Percentiles rank a stretch among this genome's conserved stretches.
Evolutionary conservation across 2,888 invertebrate species (phyloP).

Genomic region (Sphaeridia pumilis): DNA sequence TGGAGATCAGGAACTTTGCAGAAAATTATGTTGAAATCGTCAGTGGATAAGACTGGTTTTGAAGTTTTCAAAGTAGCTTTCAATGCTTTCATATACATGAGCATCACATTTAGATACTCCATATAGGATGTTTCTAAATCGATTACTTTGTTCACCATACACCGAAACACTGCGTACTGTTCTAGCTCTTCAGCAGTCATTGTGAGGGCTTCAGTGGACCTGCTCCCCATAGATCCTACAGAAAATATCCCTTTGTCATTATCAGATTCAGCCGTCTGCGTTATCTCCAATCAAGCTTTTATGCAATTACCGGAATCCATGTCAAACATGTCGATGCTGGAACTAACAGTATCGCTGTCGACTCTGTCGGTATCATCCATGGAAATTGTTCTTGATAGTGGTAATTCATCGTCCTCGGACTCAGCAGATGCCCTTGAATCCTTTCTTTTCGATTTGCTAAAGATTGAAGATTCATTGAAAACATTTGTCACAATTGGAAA

Average conservation of each 20-base stretch:
- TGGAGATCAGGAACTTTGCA: conserved; percentile 83
- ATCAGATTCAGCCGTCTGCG: not conserved
- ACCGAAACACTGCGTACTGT: conserved; percentile 72
- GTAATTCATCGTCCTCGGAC: conserved; percentile 40
- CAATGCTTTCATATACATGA: conserved; percentile 84
- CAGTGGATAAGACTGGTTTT: conserved; percentile 76
- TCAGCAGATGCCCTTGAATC: conserved; percentile 34
- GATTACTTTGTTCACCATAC: conserved; percentile 77
- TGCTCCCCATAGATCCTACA: conserved; percentile 22
- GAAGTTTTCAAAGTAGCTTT: conserved; percentile 76
- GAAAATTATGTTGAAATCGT: conserved; percentile 82
- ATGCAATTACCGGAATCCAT: conserved; percentile 36
- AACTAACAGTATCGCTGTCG: conserved; percentile 39
- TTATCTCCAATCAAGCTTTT: not conserved
- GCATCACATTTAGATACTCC: conserved; percentile 75
- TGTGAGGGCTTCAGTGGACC: conserved; percentile 29
- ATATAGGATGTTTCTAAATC: conserved; percentile 85
- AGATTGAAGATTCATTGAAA: not conserved
- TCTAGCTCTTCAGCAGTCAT: conserved; percentile 51
- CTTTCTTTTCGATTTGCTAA: conserved; percentile 31
- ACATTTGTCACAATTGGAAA: not conserved
- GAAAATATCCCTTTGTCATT: not conserved
- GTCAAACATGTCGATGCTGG: conserved; percentile 36
- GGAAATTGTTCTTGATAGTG: conserved; percentile 50
- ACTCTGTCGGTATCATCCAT: conserved; percentile 43